These are phyloP conservation scores for Drosophila anceps DNA, from an alignment of 2,888 invertebrate species.

Conservation along the genomic window DNA sequence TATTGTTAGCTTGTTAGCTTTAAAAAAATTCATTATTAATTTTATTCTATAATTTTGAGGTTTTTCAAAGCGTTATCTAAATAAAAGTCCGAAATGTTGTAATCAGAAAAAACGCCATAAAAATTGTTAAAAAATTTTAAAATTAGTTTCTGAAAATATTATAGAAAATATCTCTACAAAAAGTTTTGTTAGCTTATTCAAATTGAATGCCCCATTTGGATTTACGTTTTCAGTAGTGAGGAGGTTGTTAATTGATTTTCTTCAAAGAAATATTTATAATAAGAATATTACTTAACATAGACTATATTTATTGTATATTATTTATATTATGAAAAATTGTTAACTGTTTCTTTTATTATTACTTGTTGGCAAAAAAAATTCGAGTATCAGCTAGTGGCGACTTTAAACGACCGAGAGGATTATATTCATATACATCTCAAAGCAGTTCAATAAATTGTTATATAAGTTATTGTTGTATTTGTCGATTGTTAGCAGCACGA, in stretches of 20 bases:
- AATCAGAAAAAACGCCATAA: too few relatives aligned
- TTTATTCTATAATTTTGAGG: too few relatives aligned
- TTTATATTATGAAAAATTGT: constrained; percentile 13
- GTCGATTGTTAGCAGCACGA: constrained; percentile 4
- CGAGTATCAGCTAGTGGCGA: not conserved
- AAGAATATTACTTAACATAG: not conserved
- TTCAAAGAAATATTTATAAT: not conserved
- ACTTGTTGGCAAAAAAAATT: constrained; percentile 4
- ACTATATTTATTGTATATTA: constrained; percentile 2
- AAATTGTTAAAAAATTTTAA: not conserved
- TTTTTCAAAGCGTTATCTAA: too few relatives aligned
- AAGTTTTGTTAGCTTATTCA: not conserved
- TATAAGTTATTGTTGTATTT: constrained; percentile 4
- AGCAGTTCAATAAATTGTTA: constrained; percentile 2
- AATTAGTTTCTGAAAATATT: not conserved
- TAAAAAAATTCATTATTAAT: too few relatives aligned
- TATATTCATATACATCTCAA: not conserved
- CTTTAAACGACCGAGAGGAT: not conserved
- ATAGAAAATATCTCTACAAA: not conserved
- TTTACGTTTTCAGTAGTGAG: not conserved
- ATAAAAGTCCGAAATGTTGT: too few relatives aligned
- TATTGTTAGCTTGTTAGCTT: too few relatives aligned
- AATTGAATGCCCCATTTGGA: not conserved
- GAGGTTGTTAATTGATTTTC: not conserved
- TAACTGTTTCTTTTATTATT: constrained; percentile 21